phyloP scores from a whole-genome alignment of 2,888 invertebrate species.

The Pecten maximus region DNA sequence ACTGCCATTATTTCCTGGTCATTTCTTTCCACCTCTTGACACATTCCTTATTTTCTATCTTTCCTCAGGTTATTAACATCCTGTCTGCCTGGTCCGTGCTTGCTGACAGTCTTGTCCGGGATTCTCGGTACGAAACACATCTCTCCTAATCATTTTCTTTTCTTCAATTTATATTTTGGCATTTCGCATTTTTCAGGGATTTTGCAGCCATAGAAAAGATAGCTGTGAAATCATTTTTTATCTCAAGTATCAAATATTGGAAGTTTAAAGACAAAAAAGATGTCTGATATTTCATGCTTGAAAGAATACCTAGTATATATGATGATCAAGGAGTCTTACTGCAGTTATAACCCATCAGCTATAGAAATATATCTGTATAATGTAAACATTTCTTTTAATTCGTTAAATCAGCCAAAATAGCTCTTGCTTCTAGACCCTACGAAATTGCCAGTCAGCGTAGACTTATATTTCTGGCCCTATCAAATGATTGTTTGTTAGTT shows the following conservation, averaged over 20 bases:
- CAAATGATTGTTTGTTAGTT: too few relatives aligned
- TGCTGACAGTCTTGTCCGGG: constrained; percentile 87
- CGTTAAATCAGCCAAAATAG: too few relatives aligned
- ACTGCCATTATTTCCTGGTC: neutral
- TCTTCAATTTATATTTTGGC: neutral
- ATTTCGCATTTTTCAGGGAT: neutral
- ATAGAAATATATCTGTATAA: too few relatives aligned
- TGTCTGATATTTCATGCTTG: neutral
- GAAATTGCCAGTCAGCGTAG: too few relatives aligned
- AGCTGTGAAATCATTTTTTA: too few relatives aligned
- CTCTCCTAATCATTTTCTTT: constrained; percentile 29
- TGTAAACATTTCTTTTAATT: too few relatives aligned
- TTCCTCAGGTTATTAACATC: constrained; percentile 86
- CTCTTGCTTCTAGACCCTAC: too few relatives aligned
- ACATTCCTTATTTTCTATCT: constrained; percentile 10
- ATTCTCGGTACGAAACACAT: constrained; percentile 85
- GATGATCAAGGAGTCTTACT: too few relatives aligned
- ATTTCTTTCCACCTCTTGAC: neutral
- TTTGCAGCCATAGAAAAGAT: neutral
- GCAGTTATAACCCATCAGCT: too few relatives aligned
- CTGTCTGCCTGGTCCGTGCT: constrained; percentile 90
- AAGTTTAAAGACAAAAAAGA: neutral
- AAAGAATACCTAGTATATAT: neutral
- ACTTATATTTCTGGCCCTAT: too few relatives aligned
- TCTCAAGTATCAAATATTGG: too few relatives aligned